These are phyloP conservation scores for Rhagophthalmus giganteus DNA, from an alignment of 2,888 invertebrate genomes.

Conservation along the genomic window DNA sequence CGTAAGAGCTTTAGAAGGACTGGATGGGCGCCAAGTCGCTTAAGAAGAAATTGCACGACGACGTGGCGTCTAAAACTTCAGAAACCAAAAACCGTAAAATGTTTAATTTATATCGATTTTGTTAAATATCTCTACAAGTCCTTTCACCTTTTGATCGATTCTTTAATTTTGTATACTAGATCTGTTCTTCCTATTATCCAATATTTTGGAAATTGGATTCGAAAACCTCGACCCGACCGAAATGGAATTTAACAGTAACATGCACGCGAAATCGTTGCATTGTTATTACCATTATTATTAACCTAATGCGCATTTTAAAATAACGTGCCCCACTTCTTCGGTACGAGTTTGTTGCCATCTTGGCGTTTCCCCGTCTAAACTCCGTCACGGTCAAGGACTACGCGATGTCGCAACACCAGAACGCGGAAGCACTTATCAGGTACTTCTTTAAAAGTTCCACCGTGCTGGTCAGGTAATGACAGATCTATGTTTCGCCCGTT, in stretches of 20 bases:
- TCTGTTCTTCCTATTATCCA: too few relatives aligned
- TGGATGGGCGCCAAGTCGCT: too few relatives aligned
- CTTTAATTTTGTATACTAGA: not conserved
- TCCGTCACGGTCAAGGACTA: conserved; percentile 41
- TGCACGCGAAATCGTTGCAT: too few relatives aligned
- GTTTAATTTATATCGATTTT: too few relatives aligned
- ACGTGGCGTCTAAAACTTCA: too few relatives aligned
- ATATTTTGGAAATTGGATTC: too few relatives aligned
- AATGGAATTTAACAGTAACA: too few relatives aligned
- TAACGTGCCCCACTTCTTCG: conserved; percentile 32
- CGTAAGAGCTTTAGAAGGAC: too few relatives aligned
- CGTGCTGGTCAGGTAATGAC: conserved; percentile 31
- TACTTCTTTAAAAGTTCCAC: conserved; percentile 32
- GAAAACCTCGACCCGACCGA: too few relatives aligned
- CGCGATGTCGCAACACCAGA: conserved; percentile 38
- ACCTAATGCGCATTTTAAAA: conserved; percentile 22
- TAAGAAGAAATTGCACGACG: too few relatives aligned
- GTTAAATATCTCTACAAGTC: not conserved
- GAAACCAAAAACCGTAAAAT: too few relatives aligned
- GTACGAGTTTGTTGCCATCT: conserved; percentile 27
- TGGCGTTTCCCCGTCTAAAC: conserved; percentile 29
- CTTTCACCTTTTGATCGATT: not conserved
- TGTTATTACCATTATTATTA: not conserved
- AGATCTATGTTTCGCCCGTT: conserved; percentile 21
- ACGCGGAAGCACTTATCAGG: conserved; percentile 37